Evolutionary conservation across 2,797 vertebrate species (phyloP).

Genomic region (Enteromius mattozi): DNA sequence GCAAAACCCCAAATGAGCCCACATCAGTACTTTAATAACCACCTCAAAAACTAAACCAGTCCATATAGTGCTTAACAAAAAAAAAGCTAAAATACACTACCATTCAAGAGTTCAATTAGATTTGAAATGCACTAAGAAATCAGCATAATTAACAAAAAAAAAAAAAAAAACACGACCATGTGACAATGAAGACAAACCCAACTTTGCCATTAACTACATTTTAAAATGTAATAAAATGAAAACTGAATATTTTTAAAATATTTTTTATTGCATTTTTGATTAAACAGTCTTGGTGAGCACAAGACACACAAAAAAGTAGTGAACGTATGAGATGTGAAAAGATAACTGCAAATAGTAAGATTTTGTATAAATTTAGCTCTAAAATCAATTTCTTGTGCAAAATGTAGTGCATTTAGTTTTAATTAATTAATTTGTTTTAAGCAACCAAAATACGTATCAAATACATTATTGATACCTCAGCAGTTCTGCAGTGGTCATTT

Average conservation of each 20-base stretch:
- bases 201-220: neutral
- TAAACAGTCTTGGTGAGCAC: neutral
- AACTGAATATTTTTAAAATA: neutral
- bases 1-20: neutral
- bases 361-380: neutral
- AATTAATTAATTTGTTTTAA: neutral
- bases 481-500: neutral
- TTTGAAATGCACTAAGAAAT: neutral
- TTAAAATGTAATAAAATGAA: neutral
- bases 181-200: neutral
- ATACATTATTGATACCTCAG: neutral
- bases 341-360: neutral
- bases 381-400: neutral
- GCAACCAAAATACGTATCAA: constrained; percentile 8
- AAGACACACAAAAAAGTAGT: neutral
- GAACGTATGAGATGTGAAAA: neutral
- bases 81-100: neutral
- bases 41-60: neutral
- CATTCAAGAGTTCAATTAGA: neutral
- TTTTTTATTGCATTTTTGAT: neutral
- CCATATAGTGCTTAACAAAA: constrained; percentile 1
- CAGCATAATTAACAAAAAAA: neutral
- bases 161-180: neutral
- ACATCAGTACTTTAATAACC: neutral
- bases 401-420: neutral